Base-by-base conservation (phyloP, 1,140 invertebrate species). In the Tribolium madens region DNA sequence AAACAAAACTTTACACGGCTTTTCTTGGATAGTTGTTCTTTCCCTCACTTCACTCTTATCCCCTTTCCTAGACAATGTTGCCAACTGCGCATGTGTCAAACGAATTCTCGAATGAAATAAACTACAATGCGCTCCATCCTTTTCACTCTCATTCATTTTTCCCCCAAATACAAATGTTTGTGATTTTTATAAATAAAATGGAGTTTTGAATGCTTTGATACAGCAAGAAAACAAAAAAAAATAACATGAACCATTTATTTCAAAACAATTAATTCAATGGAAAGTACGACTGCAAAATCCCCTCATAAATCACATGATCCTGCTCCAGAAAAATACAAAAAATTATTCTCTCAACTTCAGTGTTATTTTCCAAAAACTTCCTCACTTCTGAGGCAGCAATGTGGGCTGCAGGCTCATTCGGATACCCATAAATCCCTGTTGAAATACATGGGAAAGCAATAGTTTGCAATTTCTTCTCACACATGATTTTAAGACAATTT, bases 381-480 rank as follows among this genome's bases (percentile, higher is more conserved):
- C 93, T 88, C 0, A 93, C 90, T 12, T 90, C 91, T 9, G 86
- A 84, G 9, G 94, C 80, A 48, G 94, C 94, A 12, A 96, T 90
- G 82, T 92, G 88, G 3, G 93, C 91, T 0, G 95, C 95, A 36
- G 90, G 84, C 78, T 90, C 88, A 86, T 92, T 92, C 0, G 95
- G 95, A 87, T 95, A 97, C 1, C 93, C 93, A 88, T 95, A 96
- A 75, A 96, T 89, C 9, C 95, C 95, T 64, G 95, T 96, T 0
- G 94, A 94, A 82, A 96, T 95, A 79, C 94, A 96, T 13, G 95
- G 94, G 85, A 97, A 95, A 36, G 94, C 93, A 18, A 97, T 90
- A 3, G 91, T 89, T 75, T 88, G 87, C 0, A 96, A 75, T 1
- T 91, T 85, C 79, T 94, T 88, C 74, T 91, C 86, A 70, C 87